These are phyloP conservation scores for Ectropis grisescens DNA, from an alignment of 1,140 invertebrate species.

Conservation along the genomic window DNA sequence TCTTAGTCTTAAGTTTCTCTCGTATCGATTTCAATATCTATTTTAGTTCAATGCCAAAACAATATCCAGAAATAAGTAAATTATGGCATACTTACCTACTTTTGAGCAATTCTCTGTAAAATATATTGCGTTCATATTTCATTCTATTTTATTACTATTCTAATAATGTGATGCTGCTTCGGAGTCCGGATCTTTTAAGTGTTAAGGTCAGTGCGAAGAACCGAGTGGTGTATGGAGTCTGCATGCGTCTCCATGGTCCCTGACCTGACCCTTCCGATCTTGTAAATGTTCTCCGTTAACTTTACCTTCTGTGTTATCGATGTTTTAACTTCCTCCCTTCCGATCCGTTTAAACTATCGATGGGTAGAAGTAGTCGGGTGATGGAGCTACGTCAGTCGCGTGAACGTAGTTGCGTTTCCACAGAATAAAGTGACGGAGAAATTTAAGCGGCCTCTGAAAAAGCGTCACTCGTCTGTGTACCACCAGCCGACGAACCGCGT, in stretches of 20 bases:
- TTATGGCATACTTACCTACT: too few relatives aligned
- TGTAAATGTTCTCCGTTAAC: conserved; percentile 4
- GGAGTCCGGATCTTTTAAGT: conserved; percentile 56
- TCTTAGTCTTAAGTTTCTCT: too few relatives aligned
- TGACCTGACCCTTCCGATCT: conserved; percentile 11
- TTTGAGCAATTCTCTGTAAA: too few relatives aligned
- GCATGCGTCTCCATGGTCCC: conserved; percentile 47
- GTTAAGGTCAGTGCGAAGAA: conserved; percentile 56
- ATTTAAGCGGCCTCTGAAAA: conserved; percentile 89
- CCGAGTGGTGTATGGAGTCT: conserved; percentile 44
- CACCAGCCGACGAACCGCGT: conserved; percentile 89
- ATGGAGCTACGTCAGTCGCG: conserved; percentile 1
- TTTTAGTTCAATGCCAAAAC: too few relatives aligned
- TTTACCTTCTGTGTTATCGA: conserved; percentile 2
- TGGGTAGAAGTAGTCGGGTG: conserved; percentile 1
- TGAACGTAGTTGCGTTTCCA: conserved; percentile 30
- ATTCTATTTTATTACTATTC: conserved; percentile 29
- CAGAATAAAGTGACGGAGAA: conserved; percentile 89
- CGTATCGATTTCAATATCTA: too few relatives aligned
- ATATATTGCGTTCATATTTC: conserved; percentile 21
- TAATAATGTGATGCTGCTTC: conserved; percentile 65
- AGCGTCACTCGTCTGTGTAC: conserved; percentile 87
- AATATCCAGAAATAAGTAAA: too few relatives aligned
- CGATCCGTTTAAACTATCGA: conserved; percentile 4
- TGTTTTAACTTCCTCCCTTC: conserved; percentile 2